Conservation (phyloP, 1,140 invertebrate species). For the Anastrepha ludens region DNA sequence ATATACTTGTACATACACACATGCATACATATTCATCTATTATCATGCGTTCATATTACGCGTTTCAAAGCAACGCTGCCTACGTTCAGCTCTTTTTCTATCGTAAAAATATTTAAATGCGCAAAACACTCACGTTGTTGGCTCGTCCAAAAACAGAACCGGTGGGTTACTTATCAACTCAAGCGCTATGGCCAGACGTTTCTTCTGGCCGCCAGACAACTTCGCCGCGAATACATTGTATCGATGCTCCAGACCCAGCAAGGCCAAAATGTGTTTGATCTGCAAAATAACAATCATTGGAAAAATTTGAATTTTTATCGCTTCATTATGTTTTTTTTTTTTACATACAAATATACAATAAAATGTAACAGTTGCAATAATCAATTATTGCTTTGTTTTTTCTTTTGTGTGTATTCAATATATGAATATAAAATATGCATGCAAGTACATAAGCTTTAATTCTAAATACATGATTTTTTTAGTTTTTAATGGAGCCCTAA, state of each 20-base stretch:
- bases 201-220: conserved; percentile 91
- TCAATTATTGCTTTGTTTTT: not conserved
- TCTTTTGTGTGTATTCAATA: not conserved
- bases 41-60: no score
- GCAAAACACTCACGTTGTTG: conserved; percentile 84
- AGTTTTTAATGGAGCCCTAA: no score
- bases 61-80: no score
- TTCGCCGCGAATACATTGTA: conserved; percentile 81
- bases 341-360: not conserved
- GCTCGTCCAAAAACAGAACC: conserved; percentile 94
- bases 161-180: conserved; percentile 91
- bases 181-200: conserved; percentile 90
- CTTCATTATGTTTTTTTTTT: not conserved
- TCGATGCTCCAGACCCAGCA: conserved; percentile 81
- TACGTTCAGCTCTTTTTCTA: no score
- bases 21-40: no score
- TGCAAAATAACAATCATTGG: conserved; percentile 59
- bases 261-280: conserved; percentile 82
- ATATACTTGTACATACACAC: no score
- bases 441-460: no score
- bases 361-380: not conserved
- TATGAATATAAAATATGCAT: no score
- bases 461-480: no score
- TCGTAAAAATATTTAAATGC: no score
- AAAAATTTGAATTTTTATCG: conserved; percentile 7